Percentiles rank a stretch among this genome's conserved stretches.
phyloP scores from a whole-genome alignment of 2,113 vertebrate genomes.

The Caretta caretta region DNA sequence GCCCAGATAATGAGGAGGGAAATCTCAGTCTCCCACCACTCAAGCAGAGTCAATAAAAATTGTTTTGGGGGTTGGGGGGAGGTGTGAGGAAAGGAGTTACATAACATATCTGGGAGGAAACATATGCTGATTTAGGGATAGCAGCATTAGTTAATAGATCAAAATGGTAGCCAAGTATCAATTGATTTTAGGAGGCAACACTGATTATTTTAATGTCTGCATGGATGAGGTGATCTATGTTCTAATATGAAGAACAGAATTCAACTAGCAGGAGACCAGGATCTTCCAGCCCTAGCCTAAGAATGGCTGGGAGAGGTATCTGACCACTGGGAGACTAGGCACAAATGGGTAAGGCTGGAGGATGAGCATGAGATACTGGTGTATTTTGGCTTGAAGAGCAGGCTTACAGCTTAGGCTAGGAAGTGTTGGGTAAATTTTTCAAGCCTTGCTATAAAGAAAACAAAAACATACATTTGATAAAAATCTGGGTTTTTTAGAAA shows the following conservation, averaged over 20 bases:
- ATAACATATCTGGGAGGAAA: slow-evolving; percentile 44
- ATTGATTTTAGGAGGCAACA: background rate
- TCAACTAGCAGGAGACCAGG: background rate
- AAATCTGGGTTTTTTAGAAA: background rate
- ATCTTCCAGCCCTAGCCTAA: background rate
- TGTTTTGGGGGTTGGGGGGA: background rate
- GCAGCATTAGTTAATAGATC: background rate
- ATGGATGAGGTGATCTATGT: background rate
- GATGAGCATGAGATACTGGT: background rate
- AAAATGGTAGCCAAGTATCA: background rate
- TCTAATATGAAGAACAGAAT: slow-evolving; percentile 16
- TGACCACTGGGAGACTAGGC: background rate
- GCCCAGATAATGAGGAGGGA: slow-evolving; percentile 10
- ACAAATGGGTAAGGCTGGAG: background rate
- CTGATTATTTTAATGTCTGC: background rate
- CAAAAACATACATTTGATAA: background rate
- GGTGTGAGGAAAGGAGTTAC: background rate
- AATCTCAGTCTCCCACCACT: slow-evolving; percentile 31
- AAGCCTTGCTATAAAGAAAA: background rate
- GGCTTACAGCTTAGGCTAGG: background rate
- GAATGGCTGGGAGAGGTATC: background rate
- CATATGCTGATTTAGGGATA: slow-evolving; percentile 19
- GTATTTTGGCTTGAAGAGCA: background rate
- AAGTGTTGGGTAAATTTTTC: background rate
- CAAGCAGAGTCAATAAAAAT: slow-evolving; percentile 32